Evolutionary conservation across 2,113 vertebrate genomes (phyloP).

Genomic region (Pelobates fuscus): DNA sequence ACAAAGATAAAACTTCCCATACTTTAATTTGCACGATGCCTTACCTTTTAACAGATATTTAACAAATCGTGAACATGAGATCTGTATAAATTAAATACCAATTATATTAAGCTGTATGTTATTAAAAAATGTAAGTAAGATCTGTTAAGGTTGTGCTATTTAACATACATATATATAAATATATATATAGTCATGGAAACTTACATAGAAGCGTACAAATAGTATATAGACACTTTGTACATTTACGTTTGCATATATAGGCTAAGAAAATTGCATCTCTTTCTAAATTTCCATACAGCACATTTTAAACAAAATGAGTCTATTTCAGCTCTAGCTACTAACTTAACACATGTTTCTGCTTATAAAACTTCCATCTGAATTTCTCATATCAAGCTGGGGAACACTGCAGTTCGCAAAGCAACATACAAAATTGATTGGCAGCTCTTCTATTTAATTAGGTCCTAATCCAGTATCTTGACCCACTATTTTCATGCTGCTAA

Average conservation of each 20-base stretch:
- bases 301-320: no score
- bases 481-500: constrained; percentile 44
- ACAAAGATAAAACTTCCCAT: constrained; percentile 26
- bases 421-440: constrained; percentile 33
- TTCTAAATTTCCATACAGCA: no score
- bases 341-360: constrained; percentile 23
- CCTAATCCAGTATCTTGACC: constrained; percentile 41
- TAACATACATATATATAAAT: no score
- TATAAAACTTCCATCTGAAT: constrained; percentile 30
- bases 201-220: no score
- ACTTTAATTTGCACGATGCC: constrained; percentile 27
- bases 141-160: no score
- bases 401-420: constrained; percentile 34
- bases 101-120: background rate
- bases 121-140: no score
- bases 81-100: constrained; percentile 1
- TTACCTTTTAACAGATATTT: constrained; percentile 26
- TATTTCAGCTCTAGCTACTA: no score
- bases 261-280: no score
- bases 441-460: constrained; percentile 36
- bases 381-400: constrained; percentile 42
- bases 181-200: no score
- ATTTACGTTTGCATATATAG: no score
- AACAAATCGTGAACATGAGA: constrained; percentile 11
- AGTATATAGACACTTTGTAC: no score